These are phyloP conservation scores for Folsomia manolachei DNA, from an alignment of 2,888 invertebrate species.

Conservation along the genomic window DNA sequence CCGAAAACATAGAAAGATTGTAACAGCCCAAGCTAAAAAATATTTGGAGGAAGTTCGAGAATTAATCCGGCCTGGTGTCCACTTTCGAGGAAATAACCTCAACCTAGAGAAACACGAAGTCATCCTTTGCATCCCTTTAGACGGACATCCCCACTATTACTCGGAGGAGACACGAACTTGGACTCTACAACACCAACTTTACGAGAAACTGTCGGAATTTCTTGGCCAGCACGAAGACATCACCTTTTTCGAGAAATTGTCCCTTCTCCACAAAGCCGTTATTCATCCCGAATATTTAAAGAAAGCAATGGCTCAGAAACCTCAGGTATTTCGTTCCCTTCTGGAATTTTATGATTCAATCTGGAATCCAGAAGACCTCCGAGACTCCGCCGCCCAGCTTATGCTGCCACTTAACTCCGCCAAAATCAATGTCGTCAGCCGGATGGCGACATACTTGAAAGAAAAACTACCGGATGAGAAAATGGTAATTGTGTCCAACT, in stretches of 20 bases:
- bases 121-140: background rate
- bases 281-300: background rate
- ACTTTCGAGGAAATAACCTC: background rate
- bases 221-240: too few relatives aligned
- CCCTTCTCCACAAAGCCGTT: background rate
- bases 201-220: background rate
- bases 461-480: background rate
- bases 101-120: slow-evolving; percentile 2
- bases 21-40: background rate
- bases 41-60: background rate
- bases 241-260: background rate
- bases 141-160: background rate
- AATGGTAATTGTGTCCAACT: background rate
- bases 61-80: background rate
- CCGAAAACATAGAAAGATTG: too few relatives aligned
- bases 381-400: background rate
- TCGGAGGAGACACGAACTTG: background rate
- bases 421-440: background rate
- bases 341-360: background rate
- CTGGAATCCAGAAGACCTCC: background rate
- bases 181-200: background rate
- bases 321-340: background rate
- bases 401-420: background rate
- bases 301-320: background rate
- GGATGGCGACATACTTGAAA: background rate